A percentile compares a stretch with the other conserved stretches of the same genome.
Conservation (phyloP, 2,113 vertebrate genomes). For the Thermophis baileyi region DNA sequence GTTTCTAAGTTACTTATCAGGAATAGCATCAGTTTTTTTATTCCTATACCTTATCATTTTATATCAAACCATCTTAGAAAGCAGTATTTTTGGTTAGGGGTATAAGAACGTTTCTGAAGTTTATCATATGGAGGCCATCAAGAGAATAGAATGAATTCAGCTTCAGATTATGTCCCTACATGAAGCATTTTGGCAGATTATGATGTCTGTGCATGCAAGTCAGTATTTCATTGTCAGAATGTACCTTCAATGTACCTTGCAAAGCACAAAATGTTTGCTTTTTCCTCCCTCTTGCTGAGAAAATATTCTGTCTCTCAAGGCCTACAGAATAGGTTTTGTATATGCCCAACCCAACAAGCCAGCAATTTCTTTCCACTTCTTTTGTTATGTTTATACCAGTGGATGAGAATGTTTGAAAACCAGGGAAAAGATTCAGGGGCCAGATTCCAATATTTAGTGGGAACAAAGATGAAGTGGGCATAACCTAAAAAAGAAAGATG, state of each 20-base stretch:
- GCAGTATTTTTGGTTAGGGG: neutral
- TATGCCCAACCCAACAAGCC: neutral
- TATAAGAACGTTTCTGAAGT: neutral
- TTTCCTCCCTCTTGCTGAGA: fast-evolving
- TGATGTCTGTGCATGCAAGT: neutral
- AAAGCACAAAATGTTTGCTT: neutral
- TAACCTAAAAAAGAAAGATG: neutral
- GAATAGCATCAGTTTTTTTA: neutral
- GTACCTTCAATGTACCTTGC: neutral
- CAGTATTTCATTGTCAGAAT: neutral
- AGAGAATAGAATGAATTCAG: neutral
- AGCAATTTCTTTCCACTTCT: neutral
- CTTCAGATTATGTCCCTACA: neutral
- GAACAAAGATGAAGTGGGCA: neutral
- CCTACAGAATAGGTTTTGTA: neutral
- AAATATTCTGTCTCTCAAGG: neutral
- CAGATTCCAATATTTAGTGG: neutral
- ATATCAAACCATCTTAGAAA: neutral
- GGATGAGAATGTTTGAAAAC: neutral
- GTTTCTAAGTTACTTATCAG: neutral
- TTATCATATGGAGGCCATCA: neutral
- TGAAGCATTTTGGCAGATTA: neutral
- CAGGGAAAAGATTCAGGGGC: neutral
- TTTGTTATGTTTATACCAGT: neutral
- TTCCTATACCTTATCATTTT: neutral